Percentiles rank a stretch among this genome's conserved stretches.
Conservation (phyloP, 1,140 invertebrate genomes). For the Drosophila ficusphila region DNA sequence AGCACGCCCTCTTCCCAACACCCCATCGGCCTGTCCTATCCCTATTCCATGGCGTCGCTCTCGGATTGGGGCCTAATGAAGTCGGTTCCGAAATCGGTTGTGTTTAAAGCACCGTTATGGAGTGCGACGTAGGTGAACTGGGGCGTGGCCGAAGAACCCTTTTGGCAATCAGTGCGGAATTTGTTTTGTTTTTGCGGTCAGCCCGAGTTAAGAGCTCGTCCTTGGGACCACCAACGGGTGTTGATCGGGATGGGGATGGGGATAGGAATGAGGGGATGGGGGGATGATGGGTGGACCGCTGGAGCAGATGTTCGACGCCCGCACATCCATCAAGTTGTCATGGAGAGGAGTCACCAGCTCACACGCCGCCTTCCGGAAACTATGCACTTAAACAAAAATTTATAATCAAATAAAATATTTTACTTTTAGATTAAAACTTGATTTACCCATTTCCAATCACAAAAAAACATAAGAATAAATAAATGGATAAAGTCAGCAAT, state of each 20-base stretch:
- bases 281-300: conserved; percentile 7
- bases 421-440: too few relatives aligned
- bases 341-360: conserved; percentile 20
- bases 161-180: conserved; percentile 66
- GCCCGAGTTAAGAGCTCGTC: conserved; percentile 33
- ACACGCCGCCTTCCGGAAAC: background rate
- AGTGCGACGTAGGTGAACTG: conserved; percentile 33
- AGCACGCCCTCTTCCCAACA: conserved; percentile 14
- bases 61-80: conserved; percentile 62
- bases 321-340: conserved; percentile 71
- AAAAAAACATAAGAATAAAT: background rate
- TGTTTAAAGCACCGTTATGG: conserved; percentile 64
- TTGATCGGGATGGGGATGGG: background rate
- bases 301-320: conserved; percentile 37
- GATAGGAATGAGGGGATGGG: background rate
- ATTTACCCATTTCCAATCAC: too few relatives aligned
- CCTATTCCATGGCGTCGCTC: too few relatives aligned
- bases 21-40: too few relatives aligned
- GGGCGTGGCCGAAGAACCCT: conserved; percentile 51
- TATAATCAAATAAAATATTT: too few relatives aligned
- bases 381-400: conserved; percentile 10
- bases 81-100: conserved; percentile 27
- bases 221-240: too few relatives aligned
- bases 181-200: conserved; percentile 62
- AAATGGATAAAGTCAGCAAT: too few relatives aligned